Base-by-base conservation (phyloP, 2,113 vertebrate genomes). In the Epinephelus lanceolatus region DNA sequence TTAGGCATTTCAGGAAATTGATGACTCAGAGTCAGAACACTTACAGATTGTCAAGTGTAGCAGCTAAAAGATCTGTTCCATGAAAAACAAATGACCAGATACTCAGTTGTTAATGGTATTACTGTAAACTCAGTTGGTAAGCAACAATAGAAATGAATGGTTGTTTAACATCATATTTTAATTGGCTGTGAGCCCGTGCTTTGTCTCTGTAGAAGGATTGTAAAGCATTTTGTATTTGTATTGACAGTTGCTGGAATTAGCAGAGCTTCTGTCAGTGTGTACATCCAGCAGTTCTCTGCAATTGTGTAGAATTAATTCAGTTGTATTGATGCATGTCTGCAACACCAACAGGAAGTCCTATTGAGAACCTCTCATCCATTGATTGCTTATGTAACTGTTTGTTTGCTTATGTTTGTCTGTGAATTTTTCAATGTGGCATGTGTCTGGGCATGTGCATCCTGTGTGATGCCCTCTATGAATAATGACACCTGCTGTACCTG, bases 351-450 rank as follows among this genome's bases (percentile, higher is more conserved):
- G 82, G 79, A 88, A 84, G 85, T 84, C 67, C 80, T 17, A 55
- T 75, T 76, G 79, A 76, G 82, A 86, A 71, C 59, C 80, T 65
- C 67, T 80, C 66, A n/a, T 59, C 60, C 61, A 92, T 93, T 53
- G 91, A 92, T 88, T 30, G 33, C 84, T 92, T 91, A 89, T 83
- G 82, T 76, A 93, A 93, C 85, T 15, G 17, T 62, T 71, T 33
- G 65, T 74, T 76, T 80, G 77, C 55, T 60, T 67, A 40, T 70
- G 74, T 81, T 47, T 71, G 51, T 57, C 17, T 27, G 33, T 72
- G 52, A 69, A 60, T 40, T 62, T 33, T 62, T 78, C 51, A 55
- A 23, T 13, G 86, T 47, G 42, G 70, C 71, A 49, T 62, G 79
- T 78, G 84, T 72, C 37, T 33, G 27, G 60, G 71, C 86, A 76